Conservation (phyloP, 2,113 vertebrate genomes). For the Leptobrachium leishanense region DNA sequence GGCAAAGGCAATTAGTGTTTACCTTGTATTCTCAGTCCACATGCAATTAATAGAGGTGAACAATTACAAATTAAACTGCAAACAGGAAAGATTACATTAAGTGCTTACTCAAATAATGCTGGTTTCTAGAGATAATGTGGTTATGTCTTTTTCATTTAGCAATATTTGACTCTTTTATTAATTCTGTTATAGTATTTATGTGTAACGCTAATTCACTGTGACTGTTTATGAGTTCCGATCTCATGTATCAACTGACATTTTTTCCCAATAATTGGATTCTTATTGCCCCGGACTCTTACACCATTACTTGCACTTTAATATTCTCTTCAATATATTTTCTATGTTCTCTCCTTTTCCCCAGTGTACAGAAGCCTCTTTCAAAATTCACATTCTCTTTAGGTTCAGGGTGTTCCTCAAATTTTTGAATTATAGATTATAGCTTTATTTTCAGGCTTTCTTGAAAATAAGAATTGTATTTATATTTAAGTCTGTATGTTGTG, state of each 20-base stretch:
- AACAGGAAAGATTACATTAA: not conserved
- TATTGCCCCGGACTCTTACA: constrained; percentile 12
- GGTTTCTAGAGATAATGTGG: not conserved
- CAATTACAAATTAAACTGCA: not conserved
- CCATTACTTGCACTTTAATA: constrained; percentile 32
- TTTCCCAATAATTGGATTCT: constrained; percentile 33
- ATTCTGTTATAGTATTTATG: not conserved
- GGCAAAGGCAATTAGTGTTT: not conserved
- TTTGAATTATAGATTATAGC: constrained; percentile 46
- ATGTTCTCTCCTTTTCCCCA: constrained; percentile 15
- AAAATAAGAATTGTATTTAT: constrained; percentile 3
- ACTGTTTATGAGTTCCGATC: not conserved
- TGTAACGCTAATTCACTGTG: not conserved
- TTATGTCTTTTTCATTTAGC: not conserved
- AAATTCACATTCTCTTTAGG: constrained; percentile 41
- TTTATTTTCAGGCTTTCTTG: constrained; percentile 16
- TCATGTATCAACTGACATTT: not conserved
- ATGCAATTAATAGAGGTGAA: not conserved
- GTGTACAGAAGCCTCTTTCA: constrained; percentile 25
- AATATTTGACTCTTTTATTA: not conserved
- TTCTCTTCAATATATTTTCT: constrained; percentile 4
- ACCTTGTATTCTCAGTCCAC: not conserved
- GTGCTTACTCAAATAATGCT: not conserved
- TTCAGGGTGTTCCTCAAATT: constrained; percentile 35
- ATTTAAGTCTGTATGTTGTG: constrained; percentile 9